Conservation (phyloP, 2,797 vertebrate genomes). For the Acanthurus leucopareius region DNA sequence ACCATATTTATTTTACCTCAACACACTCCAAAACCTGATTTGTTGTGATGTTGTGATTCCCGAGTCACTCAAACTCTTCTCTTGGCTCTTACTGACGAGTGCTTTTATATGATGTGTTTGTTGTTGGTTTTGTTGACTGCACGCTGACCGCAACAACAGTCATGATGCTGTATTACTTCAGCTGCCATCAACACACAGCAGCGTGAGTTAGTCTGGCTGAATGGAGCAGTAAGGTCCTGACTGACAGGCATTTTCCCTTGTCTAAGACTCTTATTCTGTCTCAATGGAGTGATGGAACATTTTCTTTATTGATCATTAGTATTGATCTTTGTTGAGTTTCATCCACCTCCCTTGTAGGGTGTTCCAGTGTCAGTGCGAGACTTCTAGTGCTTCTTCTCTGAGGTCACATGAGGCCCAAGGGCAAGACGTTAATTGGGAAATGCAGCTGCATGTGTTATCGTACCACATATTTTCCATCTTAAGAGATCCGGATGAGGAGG, state of each 20-base stretch:
- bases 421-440: constrained; percentile 16
- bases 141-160: not conserved
- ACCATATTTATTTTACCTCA: not conserved
- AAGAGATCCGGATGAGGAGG: constrained; percentile 66
- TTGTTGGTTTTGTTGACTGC: constrained; percentile 17
- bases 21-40: not conserved
- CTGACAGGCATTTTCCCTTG: constrained; percentile 44
- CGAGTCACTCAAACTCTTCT: not conserved
- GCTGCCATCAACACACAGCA: constrained; percentile 33
- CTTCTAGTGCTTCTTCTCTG: constrained; percentile 4
- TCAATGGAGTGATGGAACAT: constrained; percentile 39
- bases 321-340: constrained; percentile 44
- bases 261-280: constrained; percentile 54
- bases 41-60: not conserved
- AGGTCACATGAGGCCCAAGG: constrained; percentile 4
- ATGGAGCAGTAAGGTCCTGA: constrained; percentile 36
- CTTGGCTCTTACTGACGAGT: not conserved
- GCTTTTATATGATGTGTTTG: not conserved
- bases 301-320: constrained; percentile 56
- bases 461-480: constrained; percentile 31
- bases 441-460: constrained; percentile 23
- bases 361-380: not conserved
- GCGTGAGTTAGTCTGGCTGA: constrained; percentile 45
- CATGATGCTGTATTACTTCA: constrained; percentile 25
- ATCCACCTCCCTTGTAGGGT: not conserved